These are phyloP conservation scores for Capricornis sumatraensis DNA, from an alignment of 2,113 vertebrate species.

Conservation along the genomic window DNA sequence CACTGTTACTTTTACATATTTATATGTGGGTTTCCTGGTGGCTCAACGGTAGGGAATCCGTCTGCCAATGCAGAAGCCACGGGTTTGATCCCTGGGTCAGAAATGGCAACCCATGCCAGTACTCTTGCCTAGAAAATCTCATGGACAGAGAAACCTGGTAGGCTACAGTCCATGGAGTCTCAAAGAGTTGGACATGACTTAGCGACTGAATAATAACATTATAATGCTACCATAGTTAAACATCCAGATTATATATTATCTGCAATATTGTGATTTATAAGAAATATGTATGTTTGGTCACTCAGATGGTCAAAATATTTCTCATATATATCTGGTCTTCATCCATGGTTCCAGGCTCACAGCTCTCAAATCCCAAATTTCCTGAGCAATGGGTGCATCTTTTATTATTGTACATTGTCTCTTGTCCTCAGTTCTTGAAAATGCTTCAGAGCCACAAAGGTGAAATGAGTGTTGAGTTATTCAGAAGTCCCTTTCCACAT, in stretches of 20 bases:
- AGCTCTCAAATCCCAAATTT: not conserved
- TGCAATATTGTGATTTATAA: not conserved
- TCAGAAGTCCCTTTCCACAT: not conserved
- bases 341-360: not conserved
- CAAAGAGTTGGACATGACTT: not conserved
- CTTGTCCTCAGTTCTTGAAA: not conserved
- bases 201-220: not conserved
- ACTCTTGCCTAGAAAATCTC: not conserved
- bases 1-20: not conserved
- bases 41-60: not conserved
- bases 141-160: not conserved
- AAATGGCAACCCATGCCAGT: not conserved
- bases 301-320: not conserved
- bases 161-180: not conserved
- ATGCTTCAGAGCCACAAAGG: not conserved
- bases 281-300: not conserved
- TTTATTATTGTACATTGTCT: not conserved
- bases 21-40: not conserved
- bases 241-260: not conserved
- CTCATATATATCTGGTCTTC: not conserved
- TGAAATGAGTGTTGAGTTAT: not conserved
- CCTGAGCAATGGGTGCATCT: not conserved
- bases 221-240: not conserved
- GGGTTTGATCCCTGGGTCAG: not conserved
- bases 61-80: fast-evolving